Base-by-base conservation (phyloP, 2,113 vertebrate species). In the Andinoacara biseriatus region DNA sequence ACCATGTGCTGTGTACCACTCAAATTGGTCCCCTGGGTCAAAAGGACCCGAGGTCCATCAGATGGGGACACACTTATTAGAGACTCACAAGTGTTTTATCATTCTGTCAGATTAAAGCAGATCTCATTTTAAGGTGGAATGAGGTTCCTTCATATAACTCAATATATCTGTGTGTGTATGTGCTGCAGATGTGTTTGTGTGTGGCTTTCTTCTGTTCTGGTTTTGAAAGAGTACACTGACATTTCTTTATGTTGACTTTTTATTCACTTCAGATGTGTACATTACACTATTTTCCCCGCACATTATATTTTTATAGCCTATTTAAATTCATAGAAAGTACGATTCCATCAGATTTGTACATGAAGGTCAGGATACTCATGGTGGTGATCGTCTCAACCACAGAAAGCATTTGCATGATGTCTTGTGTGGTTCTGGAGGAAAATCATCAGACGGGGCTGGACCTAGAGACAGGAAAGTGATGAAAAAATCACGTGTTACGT, bases 1-100 rank as follows among this genome's bases (percentile, higher is more conserved):
- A 94, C 92, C 94, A 89, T 93, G 93, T 95, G 95, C 93, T 82
- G 18, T 72, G 86, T 91, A 85, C 91, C 94, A 94, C 93, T 94
- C 94, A 97, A 96, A 98, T 97, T 96, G 96, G 96, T 95, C 96
- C 96, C 96, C 86, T 80, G 91, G 93, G 96, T 93, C 90, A 92
- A 54, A 81, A 88, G 91, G 91, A 93, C 93, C 90, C 7, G 24
- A 62, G 92, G 84, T 85, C 80, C 75, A 88, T 95, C 95, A 95
- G 95, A 95, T 95, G 93, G 92, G 91, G 87, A 87, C 92, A 90
- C 82, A 89, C 85, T 91, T 94, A 94, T 94, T 92, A 94, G 87
- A 83, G 92, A 91, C 87, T 88, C 91, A 91, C 86, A 91, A 94
- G 90, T 92, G 92, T 93, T 94, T 92, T 91, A 93, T 95, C 88